Evolutionary conservation across 2,888 invertebrate species (phyloP).

Genomic region (Lepidocyrtinus sp.): DNA sequence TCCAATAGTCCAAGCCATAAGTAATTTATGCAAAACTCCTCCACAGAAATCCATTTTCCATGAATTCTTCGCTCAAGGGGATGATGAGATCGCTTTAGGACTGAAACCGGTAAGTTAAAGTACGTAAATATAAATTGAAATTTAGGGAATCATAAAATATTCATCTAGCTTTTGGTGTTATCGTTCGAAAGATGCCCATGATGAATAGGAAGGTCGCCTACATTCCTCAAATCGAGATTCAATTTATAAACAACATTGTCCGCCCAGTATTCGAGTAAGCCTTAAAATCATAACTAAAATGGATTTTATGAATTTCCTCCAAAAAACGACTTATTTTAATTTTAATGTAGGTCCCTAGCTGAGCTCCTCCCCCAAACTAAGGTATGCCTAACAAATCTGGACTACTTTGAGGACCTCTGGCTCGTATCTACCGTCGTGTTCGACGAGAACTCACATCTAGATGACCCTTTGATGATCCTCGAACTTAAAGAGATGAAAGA

Average conservation of each 20-base stretch:
- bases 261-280: conserved; percentile 47
- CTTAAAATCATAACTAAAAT: background rate
- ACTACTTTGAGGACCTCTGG: conserved; percentile 56
- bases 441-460: conserved; percentile 23
- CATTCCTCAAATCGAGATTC: conserved; percentile 49
- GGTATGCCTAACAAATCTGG: conserved; percentile 27
- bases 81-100: conserved; percentile 50
- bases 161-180: too few relatives aligned
- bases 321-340: background rate
- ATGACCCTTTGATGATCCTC: conserved; percentile 34
- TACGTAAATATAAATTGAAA: background rate
- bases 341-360: conserved; percentile 35
- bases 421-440: conserved; percentile 46
- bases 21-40: background rate
- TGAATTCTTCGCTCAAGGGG: conserved; percentile 54
- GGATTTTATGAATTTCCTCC: background rate
- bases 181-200: conserved; percentile 30
- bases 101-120: conserved; percentile 34
- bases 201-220: conserved; percentile 50
- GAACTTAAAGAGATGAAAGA: conserved; percentile 49
- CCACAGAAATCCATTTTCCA: conserved; percentile 50
- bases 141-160: background rate
- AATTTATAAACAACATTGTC: conserved; percentile 44
- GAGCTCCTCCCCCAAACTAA: conserved; percentile 47
- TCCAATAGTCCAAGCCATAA: too few relatives aligned